These are phyloP conservation scores for Anser brachyrhynchus DNA, from an alignment of 2,113 vertebrate species.

Conservation along the genomic window DNA sequence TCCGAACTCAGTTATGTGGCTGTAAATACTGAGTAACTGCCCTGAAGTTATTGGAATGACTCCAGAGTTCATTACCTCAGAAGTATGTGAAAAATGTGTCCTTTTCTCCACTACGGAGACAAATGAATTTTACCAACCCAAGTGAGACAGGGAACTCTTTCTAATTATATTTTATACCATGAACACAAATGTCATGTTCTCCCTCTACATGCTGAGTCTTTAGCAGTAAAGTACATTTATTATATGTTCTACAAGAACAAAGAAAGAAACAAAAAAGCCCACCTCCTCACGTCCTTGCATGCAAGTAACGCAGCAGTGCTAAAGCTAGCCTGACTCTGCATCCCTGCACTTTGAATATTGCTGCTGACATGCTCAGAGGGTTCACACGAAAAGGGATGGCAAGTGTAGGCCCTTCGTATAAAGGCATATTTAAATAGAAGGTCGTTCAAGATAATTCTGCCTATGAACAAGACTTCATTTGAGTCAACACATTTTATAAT, in stretches of 20 bases:
- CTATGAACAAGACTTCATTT: conserved; percentile 39
- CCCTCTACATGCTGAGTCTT: neutral
- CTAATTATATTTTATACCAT: neutral
- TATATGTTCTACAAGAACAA: neutral
- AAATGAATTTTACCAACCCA: neutral
- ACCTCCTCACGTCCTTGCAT: neutral
- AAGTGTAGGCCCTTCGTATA: neutral
- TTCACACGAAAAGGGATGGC: neutral
- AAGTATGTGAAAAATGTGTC: neutral
- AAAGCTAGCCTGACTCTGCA: neutral
- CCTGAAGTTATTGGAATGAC: neutral
- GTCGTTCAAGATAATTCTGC: conserved; percentile 45
- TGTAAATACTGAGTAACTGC: neutral
- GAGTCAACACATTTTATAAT: conserved; percentile 66
- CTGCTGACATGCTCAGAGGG: neutral
- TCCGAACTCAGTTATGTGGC: neutral
- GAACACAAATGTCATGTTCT: neutral
- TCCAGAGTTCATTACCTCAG: neutral
- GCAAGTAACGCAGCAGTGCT: neutral
- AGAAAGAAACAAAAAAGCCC: neutral
- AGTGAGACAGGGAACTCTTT: neutral
- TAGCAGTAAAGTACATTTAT: neutral
- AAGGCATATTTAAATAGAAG: neutral
- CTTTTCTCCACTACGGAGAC: neutral
- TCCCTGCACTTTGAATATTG: neutral